These are phyloP conservation scores for Phortica magna DNA, from an alignment of 2,888 invertebrate species.

Conservation along the genomic window DNA sequence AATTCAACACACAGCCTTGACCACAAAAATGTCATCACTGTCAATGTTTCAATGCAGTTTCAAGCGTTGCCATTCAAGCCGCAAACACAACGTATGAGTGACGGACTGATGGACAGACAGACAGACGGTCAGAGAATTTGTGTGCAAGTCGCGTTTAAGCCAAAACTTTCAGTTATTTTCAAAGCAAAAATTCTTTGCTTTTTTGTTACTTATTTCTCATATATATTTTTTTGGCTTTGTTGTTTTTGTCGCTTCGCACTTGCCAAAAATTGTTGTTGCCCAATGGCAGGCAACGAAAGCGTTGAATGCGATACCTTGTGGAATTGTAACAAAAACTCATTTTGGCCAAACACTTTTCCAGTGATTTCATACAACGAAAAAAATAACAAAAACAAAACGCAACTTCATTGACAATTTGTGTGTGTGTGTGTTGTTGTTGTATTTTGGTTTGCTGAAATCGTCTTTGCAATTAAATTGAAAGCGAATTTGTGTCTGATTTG, in stretches of 20 bases:
- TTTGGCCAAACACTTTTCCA: not conserved
- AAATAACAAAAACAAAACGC: constrained; percentile 12
- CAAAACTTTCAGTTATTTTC: constrained; percentile 61
- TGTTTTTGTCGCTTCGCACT: constrained; percentile 15
- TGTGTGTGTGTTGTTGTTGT: too few species aligned
- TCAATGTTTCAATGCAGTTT: constrained; percentile 74
- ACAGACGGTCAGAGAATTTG: constrained; percentile 5
- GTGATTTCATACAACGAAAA: not conserved
- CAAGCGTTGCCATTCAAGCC: constrained; percentile 14
- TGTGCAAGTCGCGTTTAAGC: constrained; percentile 56
- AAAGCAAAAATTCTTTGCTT: constrained; percentile 44
- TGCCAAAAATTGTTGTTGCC: not conserved
- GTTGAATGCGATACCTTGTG: constrained; percentile 74
- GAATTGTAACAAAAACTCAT: constrained; percentile 55
- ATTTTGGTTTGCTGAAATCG: not conserved
- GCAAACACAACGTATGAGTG: constrained; percentile 26
- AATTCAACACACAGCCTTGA: constrained; percentile 43
- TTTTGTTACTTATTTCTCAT: constrained; percentile 36
- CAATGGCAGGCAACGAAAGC: constrained; percentile 46
- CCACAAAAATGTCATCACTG: constrained; percentile 77
- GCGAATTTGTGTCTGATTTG: too few species aligned
- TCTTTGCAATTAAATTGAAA: not conserved
- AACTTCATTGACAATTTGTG: constrained; percentile 28
- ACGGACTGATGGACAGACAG: not conserved
- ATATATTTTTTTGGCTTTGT: not conserved